phyloP scores from a whole-genome alignment of 2,113 vertebrate species.

The Stercorarius parasiticus region DNA sequence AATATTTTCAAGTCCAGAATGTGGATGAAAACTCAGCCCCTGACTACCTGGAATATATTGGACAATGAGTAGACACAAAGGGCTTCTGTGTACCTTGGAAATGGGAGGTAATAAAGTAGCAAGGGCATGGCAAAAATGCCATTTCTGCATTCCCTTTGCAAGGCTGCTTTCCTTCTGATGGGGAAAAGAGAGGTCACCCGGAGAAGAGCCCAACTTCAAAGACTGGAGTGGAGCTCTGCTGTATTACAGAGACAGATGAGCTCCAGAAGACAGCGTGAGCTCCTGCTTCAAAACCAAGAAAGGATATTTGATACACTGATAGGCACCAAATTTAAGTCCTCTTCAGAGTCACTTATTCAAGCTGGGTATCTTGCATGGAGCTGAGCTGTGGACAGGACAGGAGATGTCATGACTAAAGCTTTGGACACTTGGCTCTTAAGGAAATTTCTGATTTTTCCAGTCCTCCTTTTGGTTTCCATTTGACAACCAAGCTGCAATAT shows the following conservation, averaged over 20 bases:
- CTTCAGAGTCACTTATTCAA: not conserved
- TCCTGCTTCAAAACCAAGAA: not conserved
- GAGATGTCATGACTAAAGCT: not conserved
- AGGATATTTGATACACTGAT: not conserved
- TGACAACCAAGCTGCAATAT: not conserved
- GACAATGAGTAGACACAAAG: slow-evolving; percentile 12
- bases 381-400: not conserved
- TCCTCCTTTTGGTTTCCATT: not conserved
- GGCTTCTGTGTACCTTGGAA: slow-evolving; percentile 12
- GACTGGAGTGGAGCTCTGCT: not conserved
- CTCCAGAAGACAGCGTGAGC: not conserved
- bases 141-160: not conserved
- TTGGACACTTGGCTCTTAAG: not conserved
- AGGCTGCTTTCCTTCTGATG: not conserved
- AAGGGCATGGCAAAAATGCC: not conserved
- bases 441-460: not conserved
- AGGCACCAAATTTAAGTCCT: not conserved
- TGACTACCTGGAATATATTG: not conserved
- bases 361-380: not conserved
- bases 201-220: not conserved
- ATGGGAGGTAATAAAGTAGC: not conserved
- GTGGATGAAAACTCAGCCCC: not conserved
- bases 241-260: fast-evolving
- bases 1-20: not conserved
- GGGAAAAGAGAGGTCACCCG: not conserved